These are phyloP conservation scores for Agrochola macilenta DNA, from an alignment of 2,888 invertebrate species.

Conservation along the genomic window DNA sequence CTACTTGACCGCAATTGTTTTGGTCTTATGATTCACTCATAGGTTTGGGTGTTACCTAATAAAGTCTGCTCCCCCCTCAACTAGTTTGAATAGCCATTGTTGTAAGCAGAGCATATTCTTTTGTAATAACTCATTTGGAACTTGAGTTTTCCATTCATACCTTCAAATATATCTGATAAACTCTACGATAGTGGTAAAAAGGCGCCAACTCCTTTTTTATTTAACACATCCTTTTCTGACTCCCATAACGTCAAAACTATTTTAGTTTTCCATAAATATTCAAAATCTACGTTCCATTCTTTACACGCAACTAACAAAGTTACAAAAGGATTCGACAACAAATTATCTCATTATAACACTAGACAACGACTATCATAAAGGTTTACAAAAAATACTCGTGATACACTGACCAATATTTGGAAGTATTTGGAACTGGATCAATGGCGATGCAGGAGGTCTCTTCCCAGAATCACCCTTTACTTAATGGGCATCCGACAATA, in stretches of 20 bases:
- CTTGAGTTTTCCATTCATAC: slow-evolving; percentile 5
- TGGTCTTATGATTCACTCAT: slow-evolving; percentile 36
- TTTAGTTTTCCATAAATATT: slow-evolving; percentile 54
- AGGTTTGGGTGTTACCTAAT: slow-evolving; percentile 11
- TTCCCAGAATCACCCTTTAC: slow-evolving; percentile 86
- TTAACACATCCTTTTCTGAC: slow-evolving; percentile 15
- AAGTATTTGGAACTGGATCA: slow-evolving; percentile 81
- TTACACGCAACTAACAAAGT: slow-evolving; percentile 62
- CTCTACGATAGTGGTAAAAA: slow-evolving; percentile 33
- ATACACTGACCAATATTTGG: slow-evolving; percentile 78
- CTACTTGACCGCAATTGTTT: slow-evolving; percentile 42
- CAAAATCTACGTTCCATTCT: slow-evolving; percentile 56
- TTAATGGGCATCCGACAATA: slow-evolving; percentile 77
- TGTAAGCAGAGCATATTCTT: not conserved
- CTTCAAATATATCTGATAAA: slow-evolving; percentile 8
- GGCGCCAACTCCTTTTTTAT: slow-evolving; percentile 50
- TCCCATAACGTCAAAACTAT: slow-evolving; percentile 35
- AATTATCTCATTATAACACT: slow-evolving; percentile 82
- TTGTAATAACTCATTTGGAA: slow-evolving; percentile 22
- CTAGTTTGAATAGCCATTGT: slow-evolving; percentile 15
- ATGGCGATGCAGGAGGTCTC: slow-evolving; percentile 86
- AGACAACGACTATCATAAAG: slow-evolving; percentile 73
- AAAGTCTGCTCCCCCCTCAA: not conserved
- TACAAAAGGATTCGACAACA: slow-evolving; percentile 78
- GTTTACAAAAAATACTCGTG: slow-evolving; percentile 68